Base-by-base conservation (phyloP, 1,140 invertebrate species). In the Drosophila ogumai region DNA sequence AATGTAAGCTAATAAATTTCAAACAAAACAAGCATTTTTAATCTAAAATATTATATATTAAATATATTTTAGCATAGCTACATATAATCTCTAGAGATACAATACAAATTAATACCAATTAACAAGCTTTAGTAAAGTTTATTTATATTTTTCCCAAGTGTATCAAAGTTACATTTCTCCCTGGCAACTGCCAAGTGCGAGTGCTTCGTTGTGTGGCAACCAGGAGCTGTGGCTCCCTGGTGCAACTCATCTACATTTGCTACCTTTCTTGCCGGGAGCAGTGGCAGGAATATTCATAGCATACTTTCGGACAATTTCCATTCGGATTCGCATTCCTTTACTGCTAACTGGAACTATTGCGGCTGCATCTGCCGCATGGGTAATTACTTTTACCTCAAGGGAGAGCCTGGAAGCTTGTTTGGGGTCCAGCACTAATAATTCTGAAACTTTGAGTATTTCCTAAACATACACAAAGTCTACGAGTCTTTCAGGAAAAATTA, bases 291-390 rank as follows among this genome's bases (percentile, higher is more conserved):
- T 58, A 50, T 41, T 50, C 47, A 56, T 55, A 15, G 63, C 54
- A 60, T 72, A 60, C 50, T 50, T 57, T 66, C 59, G 38, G 46
- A 47, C 60, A 17, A 64, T 56, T 73, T 34, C 36, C 44, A 49
- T 32, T 65, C 17, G 47, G 36, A 60, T 32, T 54, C 25, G 47
- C 36, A 64, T 64, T 54, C 19, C 38, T 55, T 68, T 47, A 40
- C 47, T 6, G 34, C 32, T 38, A 46, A 52, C 38, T 50, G 40
- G 50, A 40, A 54, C 69, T 63, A 38, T 28, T 55, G 58, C 56
- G 52, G 41, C 38, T 67, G 54, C 58, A 32, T 40, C 58, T 64
- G 80, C 64, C 77, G 74, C 77, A 66, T 77, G 73, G 81, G 72
- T 85, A 85, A 85, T 85, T 87, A 82, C 54, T n/a, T 15, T 22